Base-by-base conservation (phyloP, 2,888 invertebrate species). In the Drosophila nr. perissopoda region DNA sequence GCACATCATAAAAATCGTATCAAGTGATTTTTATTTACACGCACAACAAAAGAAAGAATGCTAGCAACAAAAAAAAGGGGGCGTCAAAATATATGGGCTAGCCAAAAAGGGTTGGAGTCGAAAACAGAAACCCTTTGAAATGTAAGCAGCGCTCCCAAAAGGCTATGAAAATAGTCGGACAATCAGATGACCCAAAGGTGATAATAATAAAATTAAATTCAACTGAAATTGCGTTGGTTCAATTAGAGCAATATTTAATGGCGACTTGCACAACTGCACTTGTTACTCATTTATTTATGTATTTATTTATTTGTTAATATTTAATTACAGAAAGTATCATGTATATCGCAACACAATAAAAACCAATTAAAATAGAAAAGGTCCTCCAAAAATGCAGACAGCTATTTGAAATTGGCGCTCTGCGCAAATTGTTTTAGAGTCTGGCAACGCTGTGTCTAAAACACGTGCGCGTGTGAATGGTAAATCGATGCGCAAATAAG, bases 1-100 rank as follows among this genome's bases (percentile, higher is more conserved):
- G 83, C 84, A 82, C 89, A 84, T 90, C 89, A 86, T 86, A 91
- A 88, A 90, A 90, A 87, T 90, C 89, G 75, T 81, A 88, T 86
- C 84, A 88, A 90, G 83, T 87, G 87, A 87, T 76, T 87, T 89
- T 84, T 89, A 83, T 85, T 87, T 87, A 79, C 87, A 77, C 87
- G 58, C 70, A 67, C 76, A 79, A 83, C 77, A 78, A 79, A 76
- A 62, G 71, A 38, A 38, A 56, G 67, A 76, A 71, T 65, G 66
- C 25, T 65, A 64, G 16, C 61, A 71, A 58, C 56, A 53, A 16
- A 27, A 31, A 31, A 58, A 60, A 34, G 11, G 40, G 42, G 52
- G 21, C 52, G 51, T 18, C n/a, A 31, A 60, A 66, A 63, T 62
- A 53, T 48, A 38, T 53, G 33, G 49, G 34, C 52, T 1, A 16